phyloP scores from a whole-genome alignment of 2,888 invertebrate genomes.

The Plutella xylostella region DNA sequence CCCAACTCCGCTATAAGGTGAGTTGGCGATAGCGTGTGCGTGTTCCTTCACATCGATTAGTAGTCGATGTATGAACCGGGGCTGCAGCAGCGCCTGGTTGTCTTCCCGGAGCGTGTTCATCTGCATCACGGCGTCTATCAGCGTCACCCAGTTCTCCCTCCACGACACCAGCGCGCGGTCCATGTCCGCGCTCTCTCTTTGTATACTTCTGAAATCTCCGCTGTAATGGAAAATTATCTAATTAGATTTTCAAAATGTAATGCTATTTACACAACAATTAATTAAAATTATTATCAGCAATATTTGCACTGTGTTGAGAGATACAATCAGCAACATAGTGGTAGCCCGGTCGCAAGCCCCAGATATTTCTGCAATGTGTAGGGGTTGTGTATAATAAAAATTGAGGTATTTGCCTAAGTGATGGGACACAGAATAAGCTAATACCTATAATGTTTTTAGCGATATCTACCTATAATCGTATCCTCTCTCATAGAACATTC shows the following conservation, averaged over 20 bases:
- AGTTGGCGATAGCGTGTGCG: background rate
- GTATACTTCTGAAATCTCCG: constrained; percentile 4
- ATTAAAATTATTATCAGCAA: no score
- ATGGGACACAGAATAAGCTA: background rate
- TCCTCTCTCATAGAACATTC: constrained; percentile 5
- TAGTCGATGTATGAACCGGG: constrained; percentile 40
- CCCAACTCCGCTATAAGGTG: background rate
- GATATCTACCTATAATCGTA: background rate
- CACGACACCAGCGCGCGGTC: constrained; percentile 48
- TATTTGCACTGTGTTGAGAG: no score
- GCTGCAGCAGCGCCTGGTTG: constrained; percentile 62
- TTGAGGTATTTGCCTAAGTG: background rate
- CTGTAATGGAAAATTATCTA: background rate
- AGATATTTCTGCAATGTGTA: no score
- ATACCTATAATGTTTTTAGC: background rate
- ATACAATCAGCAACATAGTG: no score
- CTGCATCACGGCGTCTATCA: constrained; percentile 82
- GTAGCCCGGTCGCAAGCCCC: no score
- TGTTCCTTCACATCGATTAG: constrained; percentile 2
- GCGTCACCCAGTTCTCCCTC: constrained; percentile 79
- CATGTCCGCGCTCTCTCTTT: background rate
- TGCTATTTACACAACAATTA: no score
- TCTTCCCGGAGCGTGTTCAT: constrained; percentile 52
- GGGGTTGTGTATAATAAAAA: no score
- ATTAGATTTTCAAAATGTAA: no score